These are phyloP conservation scores for Agrochola litura DNA, from an alignment of 2,888 invertebrate species.

Conservation along the genomic window DNA sequence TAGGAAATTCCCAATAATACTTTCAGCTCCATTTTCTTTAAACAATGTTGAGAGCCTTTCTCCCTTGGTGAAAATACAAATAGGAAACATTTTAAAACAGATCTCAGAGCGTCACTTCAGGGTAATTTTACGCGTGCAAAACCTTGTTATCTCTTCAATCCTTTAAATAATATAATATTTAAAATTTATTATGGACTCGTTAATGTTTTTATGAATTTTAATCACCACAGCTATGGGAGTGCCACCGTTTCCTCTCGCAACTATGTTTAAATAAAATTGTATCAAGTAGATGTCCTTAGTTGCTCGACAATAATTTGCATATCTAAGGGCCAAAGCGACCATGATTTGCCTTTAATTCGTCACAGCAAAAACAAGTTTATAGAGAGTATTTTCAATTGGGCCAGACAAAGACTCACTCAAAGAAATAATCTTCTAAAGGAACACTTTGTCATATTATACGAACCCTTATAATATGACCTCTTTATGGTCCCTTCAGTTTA, in stretches of 20 bases:
- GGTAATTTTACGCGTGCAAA: neutral
- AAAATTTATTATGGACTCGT: slow-evolving; percentile 14
- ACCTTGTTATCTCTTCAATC: neutral
- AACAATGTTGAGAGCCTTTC: neutral
- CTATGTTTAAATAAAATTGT: slow-evolving; percentile 29
- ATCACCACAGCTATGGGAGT: neutral
- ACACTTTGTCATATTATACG: slow-evolving; percentile 17
- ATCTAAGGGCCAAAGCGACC: slow-evolving; percentile 13
- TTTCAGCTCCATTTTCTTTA: slow-evolving; percentile 6
- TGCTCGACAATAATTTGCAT: slow-evolving; percentile 38
- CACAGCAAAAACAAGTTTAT: slow-evolving; percentile 10
- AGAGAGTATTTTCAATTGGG: slow-evolving; percentile 5
- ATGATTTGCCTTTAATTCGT: neutral
- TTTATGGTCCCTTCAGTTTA: slow-evolving; percentile 21
- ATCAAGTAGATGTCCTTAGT: slow-evolving; percentile 31
- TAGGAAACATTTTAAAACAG: neutral
- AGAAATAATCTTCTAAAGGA: slow-evolving; percentile 5
- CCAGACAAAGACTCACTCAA: slow-evolving; percentile 3
- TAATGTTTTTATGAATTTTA: slow-evolving; percentile 32
- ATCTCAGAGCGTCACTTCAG: neutral
- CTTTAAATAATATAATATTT: slow-evolving; percentile 17
- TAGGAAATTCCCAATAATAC: neutral
- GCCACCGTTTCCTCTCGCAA: neutral
- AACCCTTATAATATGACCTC: slow-evolving; percentile 5
- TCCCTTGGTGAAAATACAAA: neutral